Conservation (phyloP, 2,888 invertebrate genomes). For the Eupithecia dodoneata region DNA sequence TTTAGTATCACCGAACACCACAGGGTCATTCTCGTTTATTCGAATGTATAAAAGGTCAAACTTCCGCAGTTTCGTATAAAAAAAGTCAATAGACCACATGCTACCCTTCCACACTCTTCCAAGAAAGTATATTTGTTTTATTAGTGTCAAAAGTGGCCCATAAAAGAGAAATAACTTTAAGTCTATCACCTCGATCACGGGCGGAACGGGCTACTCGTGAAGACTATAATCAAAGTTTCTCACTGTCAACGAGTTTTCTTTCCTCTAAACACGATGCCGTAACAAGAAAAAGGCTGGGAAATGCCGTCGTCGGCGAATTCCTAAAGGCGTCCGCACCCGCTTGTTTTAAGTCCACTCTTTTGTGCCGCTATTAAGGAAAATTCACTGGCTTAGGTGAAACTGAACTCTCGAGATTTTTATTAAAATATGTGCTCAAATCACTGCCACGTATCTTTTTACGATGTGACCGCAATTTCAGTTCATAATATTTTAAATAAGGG, state of each 20-base stretch:
- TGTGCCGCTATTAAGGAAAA: constrained; percentile 69
- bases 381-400: constrained; percentile 66
- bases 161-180: constrained; percentile 79
- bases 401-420: constrained; percentile 50
- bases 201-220: constrained; percentile 72
- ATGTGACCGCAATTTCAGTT: constrained; percentile 45
- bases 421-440: constrained; percentile 41
- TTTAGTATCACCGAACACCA: constrained; percentile 53
- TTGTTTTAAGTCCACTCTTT: constrained; percentile 72
- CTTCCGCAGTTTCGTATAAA: constrained; percentile 62
- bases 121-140: constrained; percentile 81
- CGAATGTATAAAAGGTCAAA: constrained; percentile 69
- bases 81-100: constrained; percentile 72
- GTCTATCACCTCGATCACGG: constrained; percentile 80
- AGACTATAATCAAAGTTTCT: constrained; percentile 82
- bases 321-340: constrained; percentile 58
- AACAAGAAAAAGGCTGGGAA: constrained; percentile 82
- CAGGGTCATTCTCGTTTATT: constrained; percentile 52
- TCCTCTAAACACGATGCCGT: constrained; percentile 82
- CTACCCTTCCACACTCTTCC: constrained; percentile 68
- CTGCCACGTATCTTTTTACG: constrained; percentile 42
- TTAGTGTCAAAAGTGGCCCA: constrained; percentile 78
- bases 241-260: constrained; percentile 80
- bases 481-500: constrained; percentile 44
- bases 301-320: constrained; percentile 77